phyloP scores from a whole-genome alignment of 2,888 invertebrate genomes.

The Campaea margaritaria region DNA sequence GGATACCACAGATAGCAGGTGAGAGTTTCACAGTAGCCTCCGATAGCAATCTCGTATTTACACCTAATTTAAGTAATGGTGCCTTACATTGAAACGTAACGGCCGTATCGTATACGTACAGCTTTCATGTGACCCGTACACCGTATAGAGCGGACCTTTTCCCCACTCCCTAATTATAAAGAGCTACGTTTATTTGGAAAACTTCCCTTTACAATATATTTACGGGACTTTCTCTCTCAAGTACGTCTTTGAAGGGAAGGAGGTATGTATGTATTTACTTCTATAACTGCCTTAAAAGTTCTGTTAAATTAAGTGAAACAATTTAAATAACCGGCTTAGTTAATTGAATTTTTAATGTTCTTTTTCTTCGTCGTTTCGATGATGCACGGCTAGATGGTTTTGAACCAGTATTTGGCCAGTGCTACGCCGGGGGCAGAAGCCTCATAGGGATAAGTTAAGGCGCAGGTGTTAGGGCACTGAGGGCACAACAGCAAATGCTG shows the following conservation, averaged over 20 bases:
- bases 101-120: neutral
- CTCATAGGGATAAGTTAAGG: too few relatives aligned
- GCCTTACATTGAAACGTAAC: neutral
- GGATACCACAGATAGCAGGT: too few relatives aligned
- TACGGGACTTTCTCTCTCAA: constrained; percentile 26
- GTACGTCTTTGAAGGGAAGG: constrained; percentile 26
- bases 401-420: too few relatives aligned
- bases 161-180: constrained; percentile 24
- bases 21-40: too few relatives aligned
- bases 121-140: neutral
- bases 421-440: too few relatives aligned
- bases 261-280: too few relatives aligned
- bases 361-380: too few relatives aligned
- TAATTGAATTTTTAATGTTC: too few relatives aligned
- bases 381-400: too few relatives aligned
- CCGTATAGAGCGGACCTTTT: constrained; percentile 8
- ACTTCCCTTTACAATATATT: constrained; percentile 30
- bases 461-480: too few relatives aligned
- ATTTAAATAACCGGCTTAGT: constrained; percentile 15
- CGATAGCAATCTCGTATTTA: too few relatives aligned
- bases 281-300: constrained; percentile 17
- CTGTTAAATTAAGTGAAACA: constrained; percentile 24
- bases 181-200: constrained; percentile 32
- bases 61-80: neutral
- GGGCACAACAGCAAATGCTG: too few relatives aligned